Evolutionary conservation across 2,113 vertebrate genomes (phyloP).

Genomic region (Dipodomys ordii): DNA sequence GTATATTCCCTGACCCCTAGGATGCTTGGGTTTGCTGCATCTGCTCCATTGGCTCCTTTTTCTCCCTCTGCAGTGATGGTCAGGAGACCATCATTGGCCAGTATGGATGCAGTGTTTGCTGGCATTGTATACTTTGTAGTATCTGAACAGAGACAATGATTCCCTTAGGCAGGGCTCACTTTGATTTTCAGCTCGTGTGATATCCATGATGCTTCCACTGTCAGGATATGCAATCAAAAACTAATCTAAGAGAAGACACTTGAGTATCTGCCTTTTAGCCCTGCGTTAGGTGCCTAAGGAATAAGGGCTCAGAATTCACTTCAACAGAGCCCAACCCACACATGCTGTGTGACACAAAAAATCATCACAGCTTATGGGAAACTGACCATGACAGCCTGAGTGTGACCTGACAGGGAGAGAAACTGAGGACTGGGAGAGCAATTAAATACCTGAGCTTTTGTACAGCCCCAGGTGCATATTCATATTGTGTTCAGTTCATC

Average conservation of each 20-base stretch:
- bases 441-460: not conserved
- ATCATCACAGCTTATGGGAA: not conserved
- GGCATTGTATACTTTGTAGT: not conserved
- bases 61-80: not conserved
- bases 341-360: not conserved
- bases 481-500: not conserved
- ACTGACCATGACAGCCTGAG: not conserved
- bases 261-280: slow-evolving; percentile 21
- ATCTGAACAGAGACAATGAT: slow-evolving; percentile 4
- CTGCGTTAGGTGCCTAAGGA: not conserved
- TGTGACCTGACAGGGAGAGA: not conserved
- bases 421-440: not conserved
- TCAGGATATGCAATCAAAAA: slow-evolving; percentile 12
- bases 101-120: not conserved
- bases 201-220: not conserved
- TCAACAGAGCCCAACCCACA: not conserved
- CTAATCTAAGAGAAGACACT: slow-evolving; percentile 47
- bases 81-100: not conserved
- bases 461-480: not conserved
- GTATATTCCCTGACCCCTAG: not conserved
- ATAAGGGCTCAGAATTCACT: not conserved
- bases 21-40: not conserved
- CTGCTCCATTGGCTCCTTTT: not conserved
- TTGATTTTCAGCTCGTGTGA: slow-evolving; percentile 57
- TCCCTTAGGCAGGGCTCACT: slow-evolving; percentile 44